Evolutionary conservation across 2,888 invertebrate genomes (phyloP).

Genomic region (Stenichneumon culpator): DNA sequence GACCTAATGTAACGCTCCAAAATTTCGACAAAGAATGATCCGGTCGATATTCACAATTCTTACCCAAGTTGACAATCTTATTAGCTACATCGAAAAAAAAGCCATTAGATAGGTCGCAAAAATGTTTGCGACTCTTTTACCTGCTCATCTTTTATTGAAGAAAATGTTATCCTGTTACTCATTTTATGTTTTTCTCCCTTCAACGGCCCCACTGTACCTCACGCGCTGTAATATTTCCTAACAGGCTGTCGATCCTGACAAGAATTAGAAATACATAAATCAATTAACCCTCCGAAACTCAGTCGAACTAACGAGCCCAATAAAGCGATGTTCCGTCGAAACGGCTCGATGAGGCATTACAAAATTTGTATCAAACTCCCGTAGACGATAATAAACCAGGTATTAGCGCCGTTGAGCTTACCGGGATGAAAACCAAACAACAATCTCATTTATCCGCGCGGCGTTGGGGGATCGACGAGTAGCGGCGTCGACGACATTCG

Average conservation of each 20-base stretch:
- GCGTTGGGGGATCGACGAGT: conserved; percentile 7
- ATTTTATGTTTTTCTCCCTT: too few relatives aligned
- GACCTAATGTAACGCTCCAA: too few relatives aligned
- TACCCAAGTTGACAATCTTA: neutral
- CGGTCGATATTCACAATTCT: too few relatives aligned
- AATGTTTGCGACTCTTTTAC: neutral
- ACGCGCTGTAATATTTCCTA: too few relatives aligned
- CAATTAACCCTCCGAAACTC: neutral
- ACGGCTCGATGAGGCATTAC: neutral
- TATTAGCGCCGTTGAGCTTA: neutral
- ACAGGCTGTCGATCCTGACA: too few relatives aligned
- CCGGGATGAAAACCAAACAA: conserved; percentile 60
- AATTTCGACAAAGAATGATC: too few relatives aligned
- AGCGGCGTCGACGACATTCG: neutral
- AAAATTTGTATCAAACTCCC: neutral
- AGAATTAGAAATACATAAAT: neutral
- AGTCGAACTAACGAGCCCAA: neutral
- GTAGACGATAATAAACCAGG: neutral
- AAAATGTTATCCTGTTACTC: neutral
- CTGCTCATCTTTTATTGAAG: neutral
- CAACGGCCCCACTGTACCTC: too few relatives aligned
- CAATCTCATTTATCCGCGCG: conserved; percentile 45
- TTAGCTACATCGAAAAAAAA: neutral
- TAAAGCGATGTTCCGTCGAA: neutral
- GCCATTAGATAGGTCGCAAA: neutral